Conservation (phyloP, 2,888 invertebrate genomes). For the Alsophila aescularia region DNA sequence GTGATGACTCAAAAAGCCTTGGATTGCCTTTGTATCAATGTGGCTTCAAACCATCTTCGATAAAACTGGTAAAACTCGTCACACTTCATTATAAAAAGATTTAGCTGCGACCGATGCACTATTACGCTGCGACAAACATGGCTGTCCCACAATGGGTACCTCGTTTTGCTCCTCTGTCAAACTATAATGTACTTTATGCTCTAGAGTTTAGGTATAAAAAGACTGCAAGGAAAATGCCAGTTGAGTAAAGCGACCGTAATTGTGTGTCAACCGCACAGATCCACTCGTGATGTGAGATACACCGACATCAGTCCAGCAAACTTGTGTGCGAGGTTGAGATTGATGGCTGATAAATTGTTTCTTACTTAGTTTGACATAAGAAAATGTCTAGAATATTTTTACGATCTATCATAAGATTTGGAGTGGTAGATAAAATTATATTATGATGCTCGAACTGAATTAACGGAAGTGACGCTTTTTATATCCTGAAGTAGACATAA, state of each 20-base stretch:
- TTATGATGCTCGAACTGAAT: too few species aligned
- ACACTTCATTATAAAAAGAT: conserved; percentile 35
- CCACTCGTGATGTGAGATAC: conserved; percentile 41
- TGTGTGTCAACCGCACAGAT: conserved; percentile 57
- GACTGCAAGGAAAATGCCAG: conserved; percentile 7
- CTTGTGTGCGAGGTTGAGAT: conserved; percentile 9
- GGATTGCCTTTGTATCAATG: background rate
- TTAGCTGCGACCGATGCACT: conserved; percentile 25
- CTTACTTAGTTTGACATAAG: background rate
- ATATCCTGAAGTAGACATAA: too few species aligned
- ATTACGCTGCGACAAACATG: conserved; percentile 29
- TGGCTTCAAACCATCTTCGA: conserved; percentile 8
- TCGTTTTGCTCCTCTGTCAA: background rate
- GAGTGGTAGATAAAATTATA: background rate
- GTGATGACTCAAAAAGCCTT: background rate
- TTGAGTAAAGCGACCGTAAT: conserved; percentile 46
- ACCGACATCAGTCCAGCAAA: conserved; percentile 39
- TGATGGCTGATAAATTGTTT: conserved; percentile 13
- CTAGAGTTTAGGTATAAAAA: background rate
- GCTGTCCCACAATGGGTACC: conserved; percentile 1
- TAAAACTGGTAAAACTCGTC: conserved; percentile 13
- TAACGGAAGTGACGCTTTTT: too few species aligned
- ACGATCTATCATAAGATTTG: conserved; percentile 8
- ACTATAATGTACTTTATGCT: conserved; percentile 1
- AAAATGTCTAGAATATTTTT: conserved; percentile 1